Evolutionary conservation across 2,113 vertebrate genomes (phyloP), one percentile per base, ranked within the genome.

Genomic region (Misgurnus anguillicaudatus): DNA sequence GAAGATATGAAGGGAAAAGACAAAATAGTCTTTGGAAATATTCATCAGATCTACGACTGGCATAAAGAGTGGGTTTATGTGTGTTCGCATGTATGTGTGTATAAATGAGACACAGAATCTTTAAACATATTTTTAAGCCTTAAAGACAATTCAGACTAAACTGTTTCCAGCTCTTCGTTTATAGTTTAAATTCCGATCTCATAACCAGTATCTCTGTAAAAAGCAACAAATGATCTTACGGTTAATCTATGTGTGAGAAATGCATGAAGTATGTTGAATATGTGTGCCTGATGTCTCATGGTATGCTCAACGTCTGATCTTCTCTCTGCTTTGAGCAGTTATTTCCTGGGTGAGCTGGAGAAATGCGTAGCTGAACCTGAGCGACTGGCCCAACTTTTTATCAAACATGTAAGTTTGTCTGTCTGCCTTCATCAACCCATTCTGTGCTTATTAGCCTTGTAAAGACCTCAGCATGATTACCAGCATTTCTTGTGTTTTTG

Each of bases 21-120:
- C 87, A 96, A 95, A 90, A 97, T 97, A 68, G 92, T 97, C 79
- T 97, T 97, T 85, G 96, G 96, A 65, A 97, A 97, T 89, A 94
- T 96, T 87, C 95, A 96, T 88, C 95, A 97, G 89, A 97, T 97
- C 90, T 97, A 91, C 72, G 95, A 97, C 88, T 97, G 96, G 96
- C 96, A 97, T 89, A 93, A 95, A 92, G 94, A 96, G 96, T 97
- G 83, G 93, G 96, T 91, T 63, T 24, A 42, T 51, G 13, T 3
- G 7, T 64, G 4, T 19, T 10, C 60, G 36, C 31, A 45, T 36
- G 24, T 31, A 31, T 31, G 24, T 66, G 45, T 66, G 78, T 66
- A 36, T 66, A 62, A 72, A 61, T 53, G 45, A 55, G 51, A 17
- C 14, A 17, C 14, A 8, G 6, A 57, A 14, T 57, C 47, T 51